These are phyloP conservation scores for Drepana arcuata DNA, from an alignment of 1,140 invertebrate species.

Conservation along the genomic window DNA sequence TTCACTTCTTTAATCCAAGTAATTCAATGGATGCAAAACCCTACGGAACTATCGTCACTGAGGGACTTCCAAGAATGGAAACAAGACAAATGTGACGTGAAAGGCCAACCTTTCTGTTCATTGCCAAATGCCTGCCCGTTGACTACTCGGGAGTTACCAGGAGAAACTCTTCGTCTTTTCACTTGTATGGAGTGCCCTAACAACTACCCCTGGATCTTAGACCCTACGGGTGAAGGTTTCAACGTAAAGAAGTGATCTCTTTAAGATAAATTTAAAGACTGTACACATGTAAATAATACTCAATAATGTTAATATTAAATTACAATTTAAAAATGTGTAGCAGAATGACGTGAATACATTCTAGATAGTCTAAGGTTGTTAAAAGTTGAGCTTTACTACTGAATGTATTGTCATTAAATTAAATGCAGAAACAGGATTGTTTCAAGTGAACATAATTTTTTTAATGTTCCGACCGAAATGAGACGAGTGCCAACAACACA, in stretches of 20 bases:
- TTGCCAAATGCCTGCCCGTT: constrained; percentile 91
- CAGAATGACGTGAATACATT: too few relatives aligned
- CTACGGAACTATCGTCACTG: constrained; percentile 88
- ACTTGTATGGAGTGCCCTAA: constrained; percentile 97
- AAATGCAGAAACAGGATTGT: too few relatives aligned
- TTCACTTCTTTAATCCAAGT: constrained; percentile 95
- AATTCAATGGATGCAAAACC: constrained; percentile 98
- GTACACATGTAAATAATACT: constrained; percentile 71
- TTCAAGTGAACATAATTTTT: too few relatives aligned
- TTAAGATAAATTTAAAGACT: constrained; percentile 65
- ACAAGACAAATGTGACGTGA: constrained; percentile 92
- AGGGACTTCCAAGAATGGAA: constrained; percentile 96
- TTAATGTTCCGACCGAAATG: too few relatives aligned
- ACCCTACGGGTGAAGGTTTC: constrained; percentile 95
- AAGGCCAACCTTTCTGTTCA: constrained; percentile 93
- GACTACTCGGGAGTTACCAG: constrained; percentile 91
- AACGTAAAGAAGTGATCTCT: constrained; percentile 81
- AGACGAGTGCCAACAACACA: too few relatives aligned
- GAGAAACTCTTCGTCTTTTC: constrained; percentile 92
- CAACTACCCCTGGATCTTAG: constrained; percentile 95
- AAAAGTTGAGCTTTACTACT: too few relatives aligned
- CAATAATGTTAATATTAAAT: constrained; percentile 66
- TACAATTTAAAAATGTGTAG: too few relatives aligned
- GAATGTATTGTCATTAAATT: too few relatives aligned
- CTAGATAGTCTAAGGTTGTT: too few relatives aligned